Conservation (phyloP, 2,888 invertebrate species). For the Bhutanitis thaidina region DNA sequence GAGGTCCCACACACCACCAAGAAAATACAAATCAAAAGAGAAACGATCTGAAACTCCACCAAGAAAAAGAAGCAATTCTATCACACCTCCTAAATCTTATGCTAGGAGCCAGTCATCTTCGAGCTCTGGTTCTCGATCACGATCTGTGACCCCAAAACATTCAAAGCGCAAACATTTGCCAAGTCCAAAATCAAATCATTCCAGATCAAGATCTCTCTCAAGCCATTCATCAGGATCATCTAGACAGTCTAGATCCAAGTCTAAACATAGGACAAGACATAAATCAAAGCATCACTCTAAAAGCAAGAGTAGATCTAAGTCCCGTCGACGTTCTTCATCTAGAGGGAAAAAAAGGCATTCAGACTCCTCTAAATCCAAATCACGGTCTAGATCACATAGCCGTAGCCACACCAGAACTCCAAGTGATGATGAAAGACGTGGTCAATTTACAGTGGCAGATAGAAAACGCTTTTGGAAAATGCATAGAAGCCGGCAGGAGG, state of each 20-base stretch:
- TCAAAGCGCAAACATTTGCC: conserved; percentile 37
- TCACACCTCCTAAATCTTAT: conserved; percentile 67
- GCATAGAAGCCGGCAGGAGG: conserved; percentile 53
- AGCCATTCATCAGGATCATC: conserved; percentile 43
- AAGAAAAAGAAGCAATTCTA: conserved; percentile 53
- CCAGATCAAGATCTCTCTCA: conserved; percentile 33
- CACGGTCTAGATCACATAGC: conserved; percentile 46
- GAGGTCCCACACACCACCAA: conserved; percentile 41
- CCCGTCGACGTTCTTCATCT: conserved; percentile 29
- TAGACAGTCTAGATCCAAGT: conserved; percentile 38
- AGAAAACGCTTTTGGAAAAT: conserved; percentile 70
- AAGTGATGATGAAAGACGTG: conserved; percentile 64
- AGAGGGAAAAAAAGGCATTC: conserved; percentile 34
- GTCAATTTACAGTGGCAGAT: conserved; percentile 71
- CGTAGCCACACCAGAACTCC: conserved; percentile 44
- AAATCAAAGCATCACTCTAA: conserved; percentile 42
- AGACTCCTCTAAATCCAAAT: conserved; percentile 41
- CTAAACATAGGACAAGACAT: conserved; percentile 36
- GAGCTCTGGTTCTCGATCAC: conserved; percentile 50
- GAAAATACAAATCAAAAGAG: conserved; percentile 42
- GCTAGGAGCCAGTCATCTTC: conserved; percentile 49
- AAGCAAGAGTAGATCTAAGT: conserved; percentile 29
- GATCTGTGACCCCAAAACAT: conserved; percentile 40
- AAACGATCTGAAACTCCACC: conserved; percentile 38
- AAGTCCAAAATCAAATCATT: conserved; percentile 35